Base-by-base conservation (phyloP, 2,113 vertebrate genomes). In the Mormyrus lacerda region DNA sequence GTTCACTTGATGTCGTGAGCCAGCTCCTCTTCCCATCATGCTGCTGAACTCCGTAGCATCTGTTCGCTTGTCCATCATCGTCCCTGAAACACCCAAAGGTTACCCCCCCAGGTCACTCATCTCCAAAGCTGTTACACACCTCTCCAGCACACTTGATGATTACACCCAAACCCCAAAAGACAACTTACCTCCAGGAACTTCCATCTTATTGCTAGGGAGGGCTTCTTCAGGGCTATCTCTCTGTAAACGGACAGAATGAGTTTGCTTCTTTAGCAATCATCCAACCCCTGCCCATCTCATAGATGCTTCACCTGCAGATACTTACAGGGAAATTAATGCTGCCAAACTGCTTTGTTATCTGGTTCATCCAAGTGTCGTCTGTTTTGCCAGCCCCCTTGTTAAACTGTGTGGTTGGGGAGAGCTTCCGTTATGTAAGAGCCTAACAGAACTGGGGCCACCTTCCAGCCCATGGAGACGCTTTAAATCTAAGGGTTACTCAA, bases 301-400 rank as follows among this genome's bases (percentile, higher is more conserved):
- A 69, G 17, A 31, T 31, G 58, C 24, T 6, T 58, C 39, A 69
- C 44, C 31, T 9, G 55, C 39, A 1, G 31, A 44, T 61, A 95
- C 98, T 97, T 94, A 99, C 98, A 89, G 97, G 93, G 93, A 98
- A 99, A 93, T 94, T 97, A 95, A 99, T 97, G 94, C 94, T 97
- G 93, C 96, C 97, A 93, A 99, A 99, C 94, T 99, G 98, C 94
- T 97, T 98, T 91, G 98, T 95, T 92, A 99, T 97, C 84, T 97
- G 97, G 94, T 97, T 98, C 95, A 99, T 97, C 98, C 98, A 99
- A 19, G 96, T 87, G 90, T 99, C 98, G 50, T 99, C 98, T 93
- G 97, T 97, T 92, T 99, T 99, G 93, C 95, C 96, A 93, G 96
- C 95, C 92, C 96, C 96, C 96, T 99, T 99, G 91, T 96, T 97